Base-by-base conservation (phyloP, 2,113 vertebrate species). In the Donacobius atricapilla region DNA sequence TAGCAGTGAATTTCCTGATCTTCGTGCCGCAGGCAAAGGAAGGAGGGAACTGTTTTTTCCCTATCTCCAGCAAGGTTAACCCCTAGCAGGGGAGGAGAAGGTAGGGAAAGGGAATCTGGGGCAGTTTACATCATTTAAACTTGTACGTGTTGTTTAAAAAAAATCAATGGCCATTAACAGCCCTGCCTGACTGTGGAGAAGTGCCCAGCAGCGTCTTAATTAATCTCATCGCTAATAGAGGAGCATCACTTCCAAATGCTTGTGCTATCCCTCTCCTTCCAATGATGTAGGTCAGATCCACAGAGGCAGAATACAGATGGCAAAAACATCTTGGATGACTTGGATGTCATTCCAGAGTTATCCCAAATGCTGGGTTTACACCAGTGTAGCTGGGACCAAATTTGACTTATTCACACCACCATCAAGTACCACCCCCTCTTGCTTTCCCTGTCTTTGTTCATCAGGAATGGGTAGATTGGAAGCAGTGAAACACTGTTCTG, bases 1-100 rank as follows among this genome's bases (percentile, higher is more conserved):
- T 98, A 98, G 98, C 97, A 97, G 94, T 98, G 98, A 98, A 96
- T 98, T 97, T 98, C 98, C 98, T 94, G 96, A 97, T 98, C 98
- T 98, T 80, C 31, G 27, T 78, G 96, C 98, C 89, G 85, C 77
- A 84, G 97, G 98, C 97, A 73, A 96, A 94, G 91, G 73, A 90
- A 96, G 94, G 94, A 93, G 95, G 76, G 76, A 89, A 69, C 72
- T 92, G 88, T 1, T 95, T 95, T 76, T 35, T 27, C 79, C 31
- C 40, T n/a, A 0, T 96, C 86, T 94, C 63, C 40, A 37, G 87
- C 11, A 0, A 64, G 20, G 47, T 98, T 98, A 98, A 98, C 96
- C 94, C 96, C 93, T 97, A 89, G 72, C 42, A 28, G 93, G 61
- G 89, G 80, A 88, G 44, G 33, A 0, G 0, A 39, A 94, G 93